A percentile compares a stretch with the other conserved stretches of the same genome.
Conservation (phyloP, 2,113 vertebrate genomes). For the Vulpes ferrilata region DNA sequence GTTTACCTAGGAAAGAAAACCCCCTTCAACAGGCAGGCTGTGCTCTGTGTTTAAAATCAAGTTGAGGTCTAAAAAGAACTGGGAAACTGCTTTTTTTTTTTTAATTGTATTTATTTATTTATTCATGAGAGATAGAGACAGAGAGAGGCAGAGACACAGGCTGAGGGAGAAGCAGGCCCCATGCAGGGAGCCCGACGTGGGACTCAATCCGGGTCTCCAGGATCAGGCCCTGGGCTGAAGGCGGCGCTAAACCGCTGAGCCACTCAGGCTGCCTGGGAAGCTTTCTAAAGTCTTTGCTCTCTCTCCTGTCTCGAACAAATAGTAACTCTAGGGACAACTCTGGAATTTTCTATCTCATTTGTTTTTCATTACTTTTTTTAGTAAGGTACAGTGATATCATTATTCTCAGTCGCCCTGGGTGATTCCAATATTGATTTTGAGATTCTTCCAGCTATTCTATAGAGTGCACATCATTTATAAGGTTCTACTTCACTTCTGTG, state of each 20-base stretch:
- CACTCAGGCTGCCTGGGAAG: too few relatives aligned
- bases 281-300: background rate
- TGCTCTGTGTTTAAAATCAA: conserved; percentile 54
- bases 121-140: too few relatives aligned
- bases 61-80: conserved; percentile 35
- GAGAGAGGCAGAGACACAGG: too few relatives aligned
- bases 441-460: conserved; percentile 52
- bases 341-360: conserved; percentile 64
- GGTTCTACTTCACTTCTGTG: conserved; percentile 9
- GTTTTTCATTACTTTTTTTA: conserved; percentile 70
- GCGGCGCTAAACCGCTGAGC: too few relatives aligned
- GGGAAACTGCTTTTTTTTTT: background rate
- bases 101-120: too few relatives aligned
- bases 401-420: conserved; percentile 15
- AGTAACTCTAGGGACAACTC: conserved; percentile 25
- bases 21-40: background rate
- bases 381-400: conserved; percentile 54
- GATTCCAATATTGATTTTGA: conserved; percentile 74
- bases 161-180: too few relatives aligned
- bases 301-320: conserved; percentile 26
- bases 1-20: background rate
- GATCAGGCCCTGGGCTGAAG: too few relatives aligned
- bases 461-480: conserved; percentile 63
- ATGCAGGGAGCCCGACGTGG: too few relatives aligned
- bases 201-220: too few relatives aligned